Evolutionary conservation across 2,113 vertebrate species (phyloP).

Genomic region (Scophthalmus maximus): DNA sequence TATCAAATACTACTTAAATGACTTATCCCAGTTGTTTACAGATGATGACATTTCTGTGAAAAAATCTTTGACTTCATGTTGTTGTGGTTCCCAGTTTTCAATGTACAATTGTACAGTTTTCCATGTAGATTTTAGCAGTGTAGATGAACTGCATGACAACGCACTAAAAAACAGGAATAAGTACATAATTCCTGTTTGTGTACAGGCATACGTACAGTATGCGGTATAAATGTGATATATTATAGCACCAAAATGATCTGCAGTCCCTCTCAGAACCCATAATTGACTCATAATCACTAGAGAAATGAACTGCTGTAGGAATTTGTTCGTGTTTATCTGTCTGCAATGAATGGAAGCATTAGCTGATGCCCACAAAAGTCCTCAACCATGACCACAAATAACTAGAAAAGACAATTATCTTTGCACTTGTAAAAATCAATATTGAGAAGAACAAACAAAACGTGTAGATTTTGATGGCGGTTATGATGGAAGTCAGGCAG

Average conservation of each 20-base stretch:
- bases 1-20: too few species aligned
- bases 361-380: too few species aligned
- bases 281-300: slow-evolving; percentile 11
- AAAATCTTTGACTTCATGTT: too few species aligned
- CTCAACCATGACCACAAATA: neutral
- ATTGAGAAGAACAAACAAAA: too few species aligned
- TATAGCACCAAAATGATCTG: neutral
- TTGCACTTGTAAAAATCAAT: neutral
- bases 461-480: neutral
- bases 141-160: neutral
- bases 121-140: too few species aligned
- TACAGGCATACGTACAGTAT: neutral
- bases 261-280: neutral
- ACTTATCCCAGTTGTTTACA: too few species aligned
- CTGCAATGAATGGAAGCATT: too few species aligned
- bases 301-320: too few species aligned
- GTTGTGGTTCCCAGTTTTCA: too few species aligned
- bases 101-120: too few species aligned
- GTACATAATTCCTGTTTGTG: neutral
- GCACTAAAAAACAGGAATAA: neutral
- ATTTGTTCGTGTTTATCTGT: neutral
- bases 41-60: too few species aligned
- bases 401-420: neutral
- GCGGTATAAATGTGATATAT: neutral
- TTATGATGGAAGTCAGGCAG: neutral